phyloP scores from a whole-genome alignment of 2,113 vertebrate species.

The Heterotilapia buettikoferi region DNA sequence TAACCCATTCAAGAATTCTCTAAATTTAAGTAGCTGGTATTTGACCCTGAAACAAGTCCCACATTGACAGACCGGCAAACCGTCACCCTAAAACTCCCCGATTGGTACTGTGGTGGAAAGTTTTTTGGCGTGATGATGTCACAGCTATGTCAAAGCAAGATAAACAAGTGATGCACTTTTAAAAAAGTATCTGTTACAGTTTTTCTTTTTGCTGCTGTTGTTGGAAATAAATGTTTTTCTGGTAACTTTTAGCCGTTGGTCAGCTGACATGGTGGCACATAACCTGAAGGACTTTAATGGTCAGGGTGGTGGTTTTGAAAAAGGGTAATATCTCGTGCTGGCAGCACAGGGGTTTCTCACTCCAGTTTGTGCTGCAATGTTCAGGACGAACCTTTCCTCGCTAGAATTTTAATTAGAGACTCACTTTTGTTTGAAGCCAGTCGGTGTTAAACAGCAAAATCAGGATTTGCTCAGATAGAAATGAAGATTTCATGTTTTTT shows the following conservation, averaged over 20 bases:
- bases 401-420: background rate
- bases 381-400: background rate
- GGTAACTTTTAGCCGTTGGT: background rate
- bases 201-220: background rate
- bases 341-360: background rate
- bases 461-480: background rate
- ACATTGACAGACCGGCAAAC: accelerated
- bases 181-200: background rate
- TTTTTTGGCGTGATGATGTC: background rate
- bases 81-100: accelerated
- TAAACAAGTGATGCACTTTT: background rate
- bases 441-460: background rate
- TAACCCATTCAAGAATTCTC: background rate
- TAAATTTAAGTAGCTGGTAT: background rate
- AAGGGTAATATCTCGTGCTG: accelerated
- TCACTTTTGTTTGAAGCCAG: background rate
- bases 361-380: background rate
- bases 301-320: background rate
- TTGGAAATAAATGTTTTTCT: background rate
- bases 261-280: background rate
- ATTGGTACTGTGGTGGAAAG: background rate
- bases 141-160: background rate
- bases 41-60: background rate
- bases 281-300: background rate
- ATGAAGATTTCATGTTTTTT: background rate